Evolutionary conservation across 2,113 vertebrate genomes (phyloP).

Genomic region (Astur gentilis): DNA sequence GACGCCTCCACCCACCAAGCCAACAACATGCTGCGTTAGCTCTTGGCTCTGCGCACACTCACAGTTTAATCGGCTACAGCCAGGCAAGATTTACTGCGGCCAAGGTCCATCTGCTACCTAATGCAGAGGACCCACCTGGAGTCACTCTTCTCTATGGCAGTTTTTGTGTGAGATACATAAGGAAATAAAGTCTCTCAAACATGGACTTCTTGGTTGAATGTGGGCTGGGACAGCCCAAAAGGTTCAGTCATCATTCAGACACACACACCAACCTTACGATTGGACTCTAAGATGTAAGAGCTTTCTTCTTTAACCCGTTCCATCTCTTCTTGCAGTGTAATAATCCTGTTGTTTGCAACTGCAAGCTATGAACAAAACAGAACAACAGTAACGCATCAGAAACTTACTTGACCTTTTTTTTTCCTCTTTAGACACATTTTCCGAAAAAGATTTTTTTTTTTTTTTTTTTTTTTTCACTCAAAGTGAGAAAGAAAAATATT

Average conservation of each 20-base stretch:
- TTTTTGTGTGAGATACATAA: neutral
- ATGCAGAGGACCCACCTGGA: neutral
- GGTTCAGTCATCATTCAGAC: neutral
- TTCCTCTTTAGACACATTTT: neutral
- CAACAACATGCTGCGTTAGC: fast-evolving
- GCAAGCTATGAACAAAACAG: slow-evolving; percentile 80
- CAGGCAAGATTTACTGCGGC: neutral
- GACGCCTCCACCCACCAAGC: neutral
- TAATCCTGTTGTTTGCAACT: slow-evolving; percentile 96
- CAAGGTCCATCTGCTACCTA: neutral
- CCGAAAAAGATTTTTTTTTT: too few species aligned
- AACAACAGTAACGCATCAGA: neutral
- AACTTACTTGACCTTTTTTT: fast-evolving
- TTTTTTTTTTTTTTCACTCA: neutral
- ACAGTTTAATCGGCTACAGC: fast-evolving
- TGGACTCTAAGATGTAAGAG: slow-evolving; percentile 87
- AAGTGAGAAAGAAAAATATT: neutral
- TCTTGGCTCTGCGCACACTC: fast-evolving
- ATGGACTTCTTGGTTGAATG: fast-evolving
- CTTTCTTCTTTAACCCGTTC: slow-evolving; percentile 91
- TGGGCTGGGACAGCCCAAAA: neutral
- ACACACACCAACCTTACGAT: slow-evolving; percentile 78
- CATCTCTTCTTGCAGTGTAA: slow-evolving; percentile 96
- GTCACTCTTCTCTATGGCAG: fast-evolving
- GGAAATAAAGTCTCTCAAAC: neutral